Percentiles rank a stretch among this genome's conserved stretches.
Conservation (phyloP, 2,888 invertebrate genomes). For the Malthinus flaveolus region DNA sequence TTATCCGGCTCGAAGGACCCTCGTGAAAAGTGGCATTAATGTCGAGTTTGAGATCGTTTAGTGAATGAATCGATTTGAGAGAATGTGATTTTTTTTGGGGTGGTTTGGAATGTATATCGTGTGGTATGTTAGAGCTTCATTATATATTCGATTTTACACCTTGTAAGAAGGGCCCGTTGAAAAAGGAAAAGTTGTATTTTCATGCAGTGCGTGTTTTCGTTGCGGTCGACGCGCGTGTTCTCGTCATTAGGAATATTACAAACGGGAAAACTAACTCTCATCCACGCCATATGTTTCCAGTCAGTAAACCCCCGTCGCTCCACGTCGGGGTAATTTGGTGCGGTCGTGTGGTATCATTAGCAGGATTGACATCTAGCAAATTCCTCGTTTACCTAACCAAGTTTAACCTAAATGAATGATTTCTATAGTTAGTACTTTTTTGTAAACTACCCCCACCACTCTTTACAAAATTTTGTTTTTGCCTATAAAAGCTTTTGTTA, state of each 20-base stretch:
- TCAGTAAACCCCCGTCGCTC: constrained; percentile 42
- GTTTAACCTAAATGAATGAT: constrained; percentile 30
- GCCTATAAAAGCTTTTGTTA: constrained; percentile 9
- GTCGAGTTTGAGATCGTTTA: neutral
- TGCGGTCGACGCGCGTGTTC: constrained; percentile 49
- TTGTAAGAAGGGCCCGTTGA: constrained; percentile 16
- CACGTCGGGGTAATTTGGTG: constrained; percentile 52
- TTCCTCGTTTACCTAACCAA: constrained; percentile 46
- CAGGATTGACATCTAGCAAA: constrained; percentile 56
- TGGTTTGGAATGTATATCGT: constrained; percentile 13
- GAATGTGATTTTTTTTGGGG: constrained; percentile 20
- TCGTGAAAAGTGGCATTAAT: too few relatives aligned
- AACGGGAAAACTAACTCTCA: constrained; percentile 57
- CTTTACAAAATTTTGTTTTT: constrained; percentile 10
- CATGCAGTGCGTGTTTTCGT: constrained; percentile 51
- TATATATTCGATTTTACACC: constrained; percentile 30
- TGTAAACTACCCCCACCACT: constrained; percentile 2
- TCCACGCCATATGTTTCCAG: constrained; percentile 54
- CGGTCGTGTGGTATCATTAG: constrained; percentile 57
- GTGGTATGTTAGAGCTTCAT: constrained; percentile 29
- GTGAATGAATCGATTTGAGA: constrained; percentile 30
- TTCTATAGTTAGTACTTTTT: constrained; percentile 21
- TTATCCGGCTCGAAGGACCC: too few relatives aligned
- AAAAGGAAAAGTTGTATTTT: constrained; percentile 51
- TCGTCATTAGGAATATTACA: constrained; percentile 59